Base-by-base conservation (phyloP, 2,113 vertebrate genomes). In the Amblyopsis rosae region DNA sequence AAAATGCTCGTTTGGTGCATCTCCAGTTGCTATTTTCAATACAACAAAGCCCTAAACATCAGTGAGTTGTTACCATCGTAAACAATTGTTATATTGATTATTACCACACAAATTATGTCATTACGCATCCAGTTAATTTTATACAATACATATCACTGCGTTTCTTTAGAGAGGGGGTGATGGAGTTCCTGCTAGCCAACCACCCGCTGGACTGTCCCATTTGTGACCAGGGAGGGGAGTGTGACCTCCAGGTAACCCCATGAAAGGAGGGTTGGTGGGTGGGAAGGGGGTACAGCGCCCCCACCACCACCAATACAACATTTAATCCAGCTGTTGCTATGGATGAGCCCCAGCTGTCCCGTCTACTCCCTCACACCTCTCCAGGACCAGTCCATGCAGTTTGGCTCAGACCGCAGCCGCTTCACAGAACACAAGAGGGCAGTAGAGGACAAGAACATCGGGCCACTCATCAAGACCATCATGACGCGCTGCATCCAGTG, bases 401-500 rank as follows among this genome's bases (percentile, higher is more conserved):
- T 99, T 75, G 98, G 98, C 77, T 95, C 93, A 45, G 98, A 99
- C 69, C 94, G 98, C 77, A 99, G 98, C 83, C 94, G 98, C 59
- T 98, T 98, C 86, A 88, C 93, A 64, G 98, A 99, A 76, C 91
- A 87, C 12, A 99, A 99, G 78, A 92, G 98, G 78, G 98, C 98
- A 1, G 97, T 99, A 73, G 98, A 99, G 84, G 97, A 99, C 91
- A 99, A 99, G 86, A 99, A 99, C 86, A 94, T 99, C 45, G 98
- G 98, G 0, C 98, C 98, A 0, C 92, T 99, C 58, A 93, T 99
- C 67, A 99, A 99, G 91, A 99, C 98, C 47, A 99, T 99, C 84
- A 99, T 99, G 98, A 99, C 98, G 4, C 95, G 98, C 64, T 99
- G 98, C 77, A 99, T 99, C 88, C 98, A 99, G 85, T 99, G 98